Conservation (phyloP, 2,797 vertebrate genomes). For the Trachops cirrhosus region DNA sequence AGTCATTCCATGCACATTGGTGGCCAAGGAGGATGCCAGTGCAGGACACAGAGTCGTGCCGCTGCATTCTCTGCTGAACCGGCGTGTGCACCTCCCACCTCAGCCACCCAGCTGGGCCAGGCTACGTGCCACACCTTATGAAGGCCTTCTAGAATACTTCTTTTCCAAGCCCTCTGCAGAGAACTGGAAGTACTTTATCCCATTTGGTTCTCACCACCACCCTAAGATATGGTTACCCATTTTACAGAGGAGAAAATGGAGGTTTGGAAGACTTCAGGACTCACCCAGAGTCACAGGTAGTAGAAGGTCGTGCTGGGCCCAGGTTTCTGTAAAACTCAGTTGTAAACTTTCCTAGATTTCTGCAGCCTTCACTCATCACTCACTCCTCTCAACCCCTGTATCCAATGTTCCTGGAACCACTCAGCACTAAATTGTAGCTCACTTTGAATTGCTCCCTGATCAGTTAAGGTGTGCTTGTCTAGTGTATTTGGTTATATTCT, state of each 20-base stretch:
- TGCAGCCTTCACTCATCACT: not conserved
- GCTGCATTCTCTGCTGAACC: not conserved
- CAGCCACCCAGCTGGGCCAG: accelerated
- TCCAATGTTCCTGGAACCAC: not conserved
- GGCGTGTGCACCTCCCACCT: not conserved
- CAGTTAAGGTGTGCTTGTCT: not conserved
- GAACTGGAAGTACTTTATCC: not conserved
- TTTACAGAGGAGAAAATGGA: not conserved
- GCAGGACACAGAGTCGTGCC: not conserved
- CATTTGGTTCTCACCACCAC: not conserved
- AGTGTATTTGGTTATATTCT: not conserved
- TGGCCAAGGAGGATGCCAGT: not conserved
- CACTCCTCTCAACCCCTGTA: not conserved
- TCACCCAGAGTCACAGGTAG: not conserved
- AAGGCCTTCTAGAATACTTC: not conserved
- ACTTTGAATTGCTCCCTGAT: not conserved
- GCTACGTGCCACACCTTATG: not conserved
- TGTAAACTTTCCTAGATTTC: not conserved
- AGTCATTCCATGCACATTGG: not conserved
- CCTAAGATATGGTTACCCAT: not conserved
- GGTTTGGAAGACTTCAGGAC: not conserved
- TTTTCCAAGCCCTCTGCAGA: not conserved
- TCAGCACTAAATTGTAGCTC: not conserved
- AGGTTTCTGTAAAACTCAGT: not conserved
- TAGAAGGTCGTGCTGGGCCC: not conserved